These are phyloP conservation scores for Todus mexicanus DNA, from an alignment of 2,797 vertebrate genomes.

Conservation along the genomic window DNA sequence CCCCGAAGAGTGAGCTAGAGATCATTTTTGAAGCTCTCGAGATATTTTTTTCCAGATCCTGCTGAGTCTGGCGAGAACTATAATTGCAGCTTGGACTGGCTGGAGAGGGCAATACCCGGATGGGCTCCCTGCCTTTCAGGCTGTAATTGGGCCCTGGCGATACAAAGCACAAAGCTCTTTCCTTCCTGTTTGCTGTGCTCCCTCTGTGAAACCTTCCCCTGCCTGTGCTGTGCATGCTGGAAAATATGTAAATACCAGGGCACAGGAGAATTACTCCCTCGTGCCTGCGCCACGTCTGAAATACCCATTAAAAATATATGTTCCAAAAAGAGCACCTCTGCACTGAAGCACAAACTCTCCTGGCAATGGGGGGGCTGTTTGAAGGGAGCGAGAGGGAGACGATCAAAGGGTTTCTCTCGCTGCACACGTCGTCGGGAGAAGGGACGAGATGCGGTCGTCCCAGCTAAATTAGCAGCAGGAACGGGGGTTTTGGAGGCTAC, in stretches of 20 bases:
- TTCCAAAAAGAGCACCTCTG: slow-evolving; percentile 62
- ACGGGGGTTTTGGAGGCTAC: slow-evolving; percentile 15
- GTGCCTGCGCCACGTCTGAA: slow-evolving; percentile 42
- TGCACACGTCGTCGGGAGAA: neutral
- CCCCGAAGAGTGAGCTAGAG: neutral
- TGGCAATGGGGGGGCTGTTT: slow-evolving; percentile 17
- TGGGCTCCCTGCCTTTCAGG: slow-evolving; percentile 26
- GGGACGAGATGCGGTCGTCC: neutral
- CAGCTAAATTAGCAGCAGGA: slow-evolving; percentile 49
- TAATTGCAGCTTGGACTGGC: slow-evolving; percentile 44
- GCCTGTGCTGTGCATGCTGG: neutral
- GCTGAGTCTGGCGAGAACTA: slow-evolving; percentile 8
- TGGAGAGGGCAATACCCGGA: slow-evolving; percentile 48
- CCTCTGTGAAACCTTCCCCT: slow-evolving; percentile 41
- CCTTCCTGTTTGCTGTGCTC: slow-evolving; percentile 51
- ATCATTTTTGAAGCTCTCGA: slow-evolving; percentile 17
- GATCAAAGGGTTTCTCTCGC: slow-evolving; percentile 38
- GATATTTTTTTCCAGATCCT: neutral
- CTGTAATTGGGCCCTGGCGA: slow-evolving; percentile 38
- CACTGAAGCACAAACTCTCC: slow-evolving; percentile 30
- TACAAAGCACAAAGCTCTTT: slow-evolving; percentile 47
- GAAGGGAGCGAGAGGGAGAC: slow-evolving; percentile 9
- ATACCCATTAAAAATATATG: slow-evolving; percentile 64
- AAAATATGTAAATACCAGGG: slow-evolving; percentile 64
- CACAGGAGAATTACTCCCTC: slow-evolving; percentile 56